Conservation (phyloP, 2,797 vertebrate genomes). For the Lagocephalus sceleratus region DNA sequence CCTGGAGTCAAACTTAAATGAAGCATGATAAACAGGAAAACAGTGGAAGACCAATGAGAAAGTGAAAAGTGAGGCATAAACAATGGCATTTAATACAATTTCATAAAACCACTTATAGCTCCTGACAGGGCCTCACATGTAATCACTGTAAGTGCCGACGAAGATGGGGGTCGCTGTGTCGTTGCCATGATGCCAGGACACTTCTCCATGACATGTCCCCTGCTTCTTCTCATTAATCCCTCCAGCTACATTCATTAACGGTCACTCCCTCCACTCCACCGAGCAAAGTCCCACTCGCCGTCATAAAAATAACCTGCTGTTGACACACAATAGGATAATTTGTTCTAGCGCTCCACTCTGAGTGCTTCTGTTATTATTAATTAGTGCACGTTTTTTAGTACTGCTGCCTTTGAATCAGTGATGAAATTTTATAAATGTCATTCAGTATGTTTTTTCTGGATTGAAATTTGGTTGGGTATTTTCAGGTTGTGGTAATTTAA, state of each 20-base stretch:
- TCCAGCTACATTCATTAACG: slow-evolving; percentile 74
- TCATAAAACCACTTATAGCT: slow-evolving; percentile 74
- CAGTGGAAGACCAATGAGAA: slow-evolving; percentile 49
- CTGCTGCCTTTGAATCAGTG: slow-evolving; percentile 8
- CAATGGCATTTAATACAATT: slow-evolving; percentile 80
- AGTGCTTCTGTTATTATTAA: slow-evolving; percentile 44
- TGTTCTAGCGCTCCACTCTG: slow-evolving; percentile 39
- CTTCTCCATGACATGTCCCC: slow-evolving; percentile 73
- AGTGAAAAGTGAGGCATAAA: slow-evolving; percentile 78
- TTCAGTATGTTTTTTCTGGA: too few species aligned
- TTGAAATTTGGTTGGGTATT: too few species aligned
- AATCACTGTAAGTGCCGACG: slow-evolving; percentile 76
- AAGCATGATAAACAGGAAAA: slow-evolving; percentile 62
- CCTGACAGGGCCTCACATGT: slow-evolving; percentile 80
- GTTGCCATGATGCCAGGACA: slow-evolving; percentile 62
- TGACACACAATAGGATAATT: slow-evolving; percentile 49
- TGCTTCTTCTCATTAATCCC: slow-evolving; percentile 77
- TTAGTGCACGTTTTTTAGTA: slow-evolving; percentile 23
- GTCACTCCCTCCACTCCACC: slow-evolving; percentile 57
- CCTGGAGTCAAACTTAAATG: slow-evolving; percentile 68
- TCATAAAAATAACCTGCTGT: slow-evolving; percentile 63
- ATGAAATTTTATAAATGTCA: too few species aligned
- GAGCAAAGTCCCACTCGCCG: slow-evolving; percentile 44
- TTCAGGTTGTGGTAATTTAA: too few species aligned
- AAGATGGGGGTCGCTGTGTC: slow-evolving; percentile 58